Conservation (phyloP, 1,140 invertebrate genomes). For the Gryon sp. region DNA sequence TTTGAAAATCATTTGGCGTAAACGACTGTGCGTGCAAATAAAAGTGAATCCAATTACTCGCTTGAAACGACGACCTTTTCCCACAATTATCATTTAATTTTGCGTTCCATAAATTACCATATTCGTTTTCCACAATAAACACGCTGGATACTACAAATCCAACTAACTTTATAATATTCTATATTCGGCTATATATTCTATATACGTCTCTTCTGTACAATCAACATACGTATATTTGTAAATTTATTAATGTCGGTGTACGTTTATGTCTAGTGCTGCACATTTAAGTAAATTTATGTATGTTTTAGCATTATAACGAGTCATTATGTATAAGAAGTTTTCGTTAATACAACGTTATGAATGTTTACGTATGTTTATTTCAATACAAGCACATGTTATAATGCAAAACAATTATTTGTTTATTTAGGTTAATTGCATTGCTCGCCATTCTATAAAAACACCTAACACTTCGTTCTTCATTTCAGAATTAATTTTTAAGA, state of each 20-base stretch:
- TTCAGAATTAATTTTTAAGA: no score
- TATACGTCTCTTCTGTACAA: neutral
- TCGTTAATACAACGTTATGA: constrained; percentile 39
- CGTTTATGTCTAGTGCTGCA: constrained; percentile 28
- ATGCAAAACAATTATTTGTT: constrained; percentile 20
- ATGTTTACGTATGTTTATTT: constrained; percentile 36
- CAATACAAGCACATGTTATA: constrained; percentile 22
- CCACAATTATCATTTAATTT: constrained; percentile 23
- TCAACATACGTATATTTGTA: constrained; percentile 16
- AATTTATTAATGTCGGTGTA: constrained; percentile 46
- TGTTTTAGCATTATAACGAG: constrained; percentile 33
- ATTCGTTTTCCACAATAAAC: constrained; percentile 34
- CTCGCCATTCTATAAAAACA: constrained; percentile 11
- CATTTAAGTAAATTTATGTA: constrained; percentile 47
- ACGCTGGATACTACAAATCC: constrained; percentile 22
- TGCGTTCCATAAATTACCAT: constrained; percentile 20
- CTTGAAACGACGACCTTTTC: neutral
- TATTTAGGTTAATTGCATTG: constrained; percentile 23
- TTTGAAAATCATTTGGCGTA: neutral
- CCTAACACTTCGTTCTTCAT: constrained; percentile 2
- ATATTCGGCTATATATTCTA: constrained; percentile 29
- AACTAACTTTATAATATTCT: constrained; percentile 34
- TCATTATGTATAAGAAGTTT: constrained; percentile 39
- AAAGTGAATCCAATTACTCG: constrained; percentile 12
- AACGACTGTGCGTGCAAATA: neutral